These are phyloP conservation scores for Boloria euphrosyne DNA, from an alignment of 2,888 invertebrate genomes.

Conservation along the genomic window DNA sequence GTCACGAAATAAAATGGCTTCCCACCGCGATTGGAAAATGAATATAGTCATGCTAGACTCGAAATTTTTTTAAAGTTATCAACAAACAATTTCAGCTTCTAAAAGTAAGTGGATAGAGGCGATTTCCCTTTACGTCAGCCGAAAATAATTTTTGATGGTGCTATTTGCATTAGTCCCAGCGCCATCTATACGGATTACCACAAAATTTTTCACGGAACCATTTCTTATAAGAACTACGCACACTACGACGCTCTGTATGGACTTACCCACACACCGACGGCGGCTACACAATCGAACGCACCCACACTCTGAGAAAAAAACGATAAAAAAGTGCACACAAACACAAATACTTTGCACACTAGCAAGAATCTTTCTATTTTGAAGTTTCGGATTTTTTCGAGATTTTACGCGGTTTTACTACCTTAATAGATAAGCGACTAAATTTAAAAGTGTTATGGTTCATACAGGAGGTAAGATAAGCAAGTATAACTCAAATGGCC, in stretches of 20 bases:
- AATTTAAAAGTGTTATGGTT: slow-evolving; percentile 57
- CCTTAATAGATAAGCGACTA: slow-evolving; percentile 41
- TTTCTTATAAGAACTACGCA: slow-evolving; percentile 79
- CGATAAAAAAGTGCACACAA: slow-evolving; percentile 78
- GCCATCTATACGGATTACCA: slow-evolving; percentile 77
- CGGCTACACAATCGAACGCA: slow-evolving; percentile 75
- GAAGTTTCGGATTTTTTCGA: slow-evolving; percentile 44
- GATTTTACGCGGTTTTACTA: slow-evolving; percentile 37
- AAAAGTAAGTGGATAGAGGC: slow-evolving; percentile 30
- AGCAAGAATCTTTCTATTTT: slow-evolving; percentile 49
- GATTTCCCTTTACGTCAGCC: slow-evolving; percentile 27
- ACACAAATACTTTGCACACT: slow-evolving; percentile 49
- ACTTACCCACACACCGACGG: slow-evolving; percentile 50
- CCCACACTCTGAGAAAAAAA: slow-evolving; percentile 80
- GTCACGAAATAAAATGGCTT: slow-evolving; percentile 43
- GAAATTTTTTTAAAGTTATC: slow-evolving; percentile 36
- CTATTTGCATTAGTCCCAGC: slow-evolving; percentile 63
- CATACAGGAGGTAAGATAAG: slow-evolving; percentile 66
- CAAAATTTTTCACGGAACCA: slow-evolving; percentile 79
- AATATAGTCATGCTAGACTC: slow-evolving; percentile 38
- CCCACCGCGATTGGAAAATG: slow-evolving; percentile 41
- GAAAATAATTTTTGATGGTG: slow-evolving; percentile 67
- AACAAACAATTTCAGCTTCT: slow-evolving; percentile 43
- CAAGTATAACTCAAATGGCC: slow-evolving; percentile 70
- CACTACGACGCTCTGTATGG: slow-evolving; percentile 50